A percentile compares a stretch with the other conserved stretches of the same genome.
Conservation (phyloP, 2,888 invertebrate species). For the Resseliella maxima region DNA sequence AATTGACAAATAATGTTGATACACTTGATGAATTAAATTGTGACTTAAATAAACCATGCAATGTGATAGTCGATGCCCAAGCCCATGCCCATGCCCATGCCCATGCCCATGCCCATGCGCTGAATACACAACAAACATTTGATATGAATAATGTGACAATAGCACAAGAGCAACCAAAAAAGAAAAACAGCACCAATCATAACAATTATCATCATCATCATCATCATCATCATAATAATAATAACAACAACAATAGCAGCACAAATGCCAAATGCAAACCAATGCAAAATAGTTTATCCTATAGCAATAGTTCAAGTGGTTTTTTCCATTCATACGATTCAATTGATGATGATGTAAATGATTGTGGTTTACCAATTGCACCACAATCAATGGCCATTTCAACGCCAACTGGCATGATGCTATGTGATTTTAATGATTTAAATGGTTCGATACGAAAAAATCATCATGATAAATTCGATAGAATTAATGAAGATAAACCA, state of each 20-base stretch:
- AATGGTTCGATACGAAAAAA: not conserved
- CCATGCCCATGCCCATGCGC: slow-evolving; percentile 28
- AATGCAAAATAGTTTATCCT: slow-evolving; percentile 58
- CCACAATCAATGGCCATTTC: not conserved
- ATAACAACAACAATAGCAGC: not conserved
- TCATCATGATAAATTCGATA: not conserved
- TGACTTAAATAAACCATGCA: slow-evolving; percentile 57
- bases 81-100: too few relatives aligned
- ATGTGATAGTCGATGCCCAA: slow-evolving; percentile 54
- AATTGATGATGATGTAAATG: slow-evolving; percentile 61
- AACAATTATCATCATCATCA: too few relatives aligned
- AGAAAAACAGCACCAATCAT: not conserved
- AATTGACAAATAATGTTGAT: slow-evolving; percentile 22
- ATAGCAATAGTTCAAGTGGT: slow-evolving; percentile 62
- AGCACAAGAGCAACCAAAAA: not conserved
- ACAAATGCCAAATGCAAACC: slow-evolving; percentile 40
- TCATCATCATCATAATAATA: not conserved
- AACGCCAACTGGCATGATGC: not conserved
- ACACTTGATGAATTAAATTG: slow-evolving; percentile 57
- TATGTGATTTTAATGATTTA: slow-evolving; percentile 9
- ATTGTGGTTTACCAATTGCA: not conserved
- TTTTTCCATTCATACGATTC: slow-evolving; percentile 64
- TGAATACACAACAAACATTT: slow-evolving; percentile 36
- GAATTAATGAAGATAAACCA: not conserved
- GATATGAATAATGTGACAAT: slow-evolving; percentile 19